phyloP scores from a whole-genome alignment of 1,140 invertebrate species.

The Drosophila rufa region DNA sequence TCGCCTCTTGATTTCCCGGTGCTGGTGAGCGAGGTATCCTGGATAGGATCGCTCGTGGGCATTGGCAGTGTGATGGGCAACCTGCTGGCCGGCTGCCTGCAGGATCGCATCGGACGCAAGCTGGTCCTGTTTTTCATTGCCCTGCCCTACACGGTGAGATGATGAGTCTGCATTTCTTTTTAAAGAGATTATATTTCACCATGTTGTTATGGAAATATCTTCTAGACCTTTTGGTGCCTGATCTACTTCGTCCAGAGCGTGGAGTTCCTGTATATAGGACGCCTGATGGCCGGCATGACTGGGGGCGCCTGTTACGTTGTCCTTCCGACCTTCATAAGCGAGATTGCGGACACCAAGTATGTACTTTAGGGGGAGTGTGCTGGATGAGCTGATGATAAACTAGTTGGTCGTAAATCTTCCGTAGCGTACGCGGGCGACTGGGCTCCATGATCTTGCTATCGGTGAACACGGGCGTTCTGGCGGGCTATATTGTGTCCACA shows the following conservation, averaged over 20 bases:
- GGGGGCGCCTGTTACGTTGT: constrained; percentile 67
- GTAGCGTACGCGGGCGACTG: constrained; percentile 90
- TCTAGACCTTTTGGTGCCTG: constrained; percentile 65
- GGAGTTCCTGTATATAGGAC: constrained; percentile 74
- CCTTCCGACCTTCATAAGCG: constrained; percentile 69
- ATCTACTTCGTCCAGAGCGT: constrained; percentile 63
- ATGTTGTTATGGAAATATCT: background rate
- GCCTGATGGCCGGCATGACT: constrained; percentile 83
- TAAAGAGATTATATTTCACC: background rate
- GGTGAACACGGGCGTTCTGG: constrained; percentile 91
- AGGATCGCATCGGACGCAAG: constrained; percentile 73
- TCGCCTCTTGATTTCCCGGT: constrained; percentile 69
- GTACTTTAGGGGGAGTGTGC: background rate
- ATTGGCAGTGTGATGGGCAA: constrained; percentile 77
- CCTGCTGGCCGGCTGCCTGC: constrained; percentile 50
- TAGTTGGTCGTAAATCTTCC: constrained; percentile 2
- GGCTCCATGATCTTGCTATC: constrained; percentile 93
- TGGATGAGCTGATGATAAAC: background rate
- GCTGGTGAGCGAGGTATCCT: constrained; percentile 63
- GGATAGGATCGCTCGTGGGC: constrained; percentile 74
- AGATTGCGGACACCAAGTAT: constrained; percentile 76
- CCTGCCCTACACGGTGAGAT: constrained; percentile 56
- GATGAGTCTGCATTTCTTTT: background rate
- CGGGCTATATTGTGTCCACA: constrained; percentile 91
- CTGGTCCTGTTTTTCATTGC: constrained; percentile 49